A percentile compares a stretch with the other conserved stretches of the same genome.
These are phyloP conservation scores for Aplysia californica DNA, from an alignment of 1,140 invertebrate species.

Conservation along the genomic window DNA sequence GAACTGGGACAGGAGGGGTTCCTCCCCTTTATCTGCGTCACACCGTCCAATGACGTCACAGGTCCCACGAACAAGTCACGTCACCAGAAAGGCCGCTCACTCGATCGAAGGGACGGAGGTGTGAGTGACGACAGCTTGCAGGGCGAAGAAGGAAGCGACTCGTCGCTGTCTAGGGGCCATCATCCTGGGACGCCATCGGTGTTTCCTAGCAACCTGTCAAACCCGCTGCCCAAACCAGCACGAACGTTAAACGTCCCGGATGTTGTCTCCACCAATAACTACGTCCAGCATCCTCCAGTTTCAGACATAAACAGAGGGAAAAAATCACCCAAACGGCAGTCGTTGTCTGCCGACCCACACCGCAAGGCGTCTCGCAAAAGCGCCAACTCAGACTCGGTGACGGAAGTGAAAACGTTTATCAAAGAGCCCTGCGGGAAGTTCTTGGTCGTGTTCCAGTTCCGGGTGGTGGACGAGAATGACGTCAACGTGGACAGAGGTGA, in stretches of 20 bases:
- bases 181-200: too few relatives aligned
- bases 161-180: too few relatives aligned
- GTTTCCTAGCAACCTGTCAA: too few relatives aligned
- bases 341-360: too few relatives aligned
- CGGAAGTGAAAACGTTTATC: neutral
- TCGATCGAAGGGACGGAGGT: neutral
- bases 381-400: neutral
- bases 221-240: too few relatives aligned
- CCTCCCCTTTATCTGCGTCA: constrained; percentile 75
- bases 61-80: neutral
- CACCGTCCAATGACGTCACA: neutral
- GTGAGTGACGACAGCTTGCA: neutral
- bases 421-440: neutral
- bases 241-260: too few relatives aligned
- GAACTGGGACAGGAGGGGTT: constrained; percentile 91
- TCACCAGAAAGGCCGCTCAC: too few relatives aligned
- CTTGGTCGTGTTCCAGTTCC: neutral
- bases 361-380: too few relatives aligned
- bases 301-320: too few relatives aligned
- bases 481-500: constrained; percentile 92
- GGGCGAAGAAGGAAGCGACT: neutral
- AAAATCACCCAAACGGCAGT: too few relatives aligned
- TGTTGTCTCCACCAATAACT: too few relatives aligned
- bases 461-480: constrained; percentile 93
- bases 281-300: too few relatives aligned